These are phyloP conservation scores for Brenthis daphne DNA, from an alignment of 2,888 invertebrate species.

Conservation along the genomic window DNA sequence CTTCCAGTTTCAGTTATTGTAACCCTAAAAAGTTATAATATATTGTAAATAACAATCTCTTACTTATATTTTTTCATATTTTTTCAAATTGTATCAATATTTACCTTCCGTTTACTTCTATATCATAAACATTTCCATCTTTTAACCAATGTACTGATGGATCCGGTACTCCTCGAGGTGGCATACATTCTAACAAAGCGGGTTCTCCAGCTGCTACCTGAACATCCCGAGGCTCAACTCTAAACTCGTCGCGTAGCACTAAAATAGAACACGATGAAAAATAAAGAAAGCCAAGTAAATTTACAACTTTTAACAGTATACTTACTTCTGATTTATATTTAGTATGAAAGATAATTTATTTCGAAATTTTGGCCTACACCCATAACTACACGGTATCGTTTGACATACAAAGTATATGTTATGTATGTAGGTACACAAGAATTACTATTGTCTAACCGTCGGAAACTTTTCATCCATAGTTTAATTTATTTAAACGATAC, in stretches of 20 bases:
- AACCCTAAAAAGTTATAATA: slow-evolving; percentile 75
- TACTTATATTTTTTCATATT: too few relatives aligned
- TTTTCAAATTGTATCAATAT: not conserved
- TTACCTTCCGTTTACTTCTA: slow-evolving; percentile 84
- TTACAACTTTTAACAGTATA: not conserved
- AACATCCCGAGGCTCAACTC: slow-evolving; percentile 93
- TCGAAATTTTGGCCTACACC: slow-evolving; percentile 14
- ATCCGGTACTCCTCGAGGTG: slow-evolving; percentile 97
- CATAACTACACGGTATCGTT: slow-evolving; percentile 10
- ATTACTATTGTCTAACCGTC: not conserved
- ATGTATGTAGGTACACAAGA: not conserved
- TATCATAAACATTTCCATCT: slow-evolving; percentile 84
- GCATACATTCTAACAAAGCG: slow-evolving; percentile 94
- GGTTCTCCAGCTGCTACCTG: slow-evolving; percentile 96
- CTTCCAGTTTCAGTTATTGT: slow-evolving; percentile 94
- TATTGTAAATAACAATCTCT: not conserved
- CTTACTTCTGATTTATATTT: slow-evolving; percentile 12
- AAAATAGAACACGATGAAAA: slow-evolving; percentile 50
- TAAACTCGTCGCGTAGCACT: slow-evolving; percentile 98
- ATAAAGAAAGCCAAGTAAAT: slow-evolving; percentile 4
- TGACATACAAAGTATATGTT: not conserved
- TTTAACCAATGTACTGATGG: slow-evolving; percentile 96
- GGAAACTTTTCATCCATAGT: slow-evolving; percentile 1
- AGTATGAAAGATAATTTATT: slow-evolving; percentile 13
- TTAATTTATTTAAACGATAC: slow-evolving; percentile 5